Conservation (phyloP, 2,888 invertebrate genomes). For the Tenthredo notha region DNA sequence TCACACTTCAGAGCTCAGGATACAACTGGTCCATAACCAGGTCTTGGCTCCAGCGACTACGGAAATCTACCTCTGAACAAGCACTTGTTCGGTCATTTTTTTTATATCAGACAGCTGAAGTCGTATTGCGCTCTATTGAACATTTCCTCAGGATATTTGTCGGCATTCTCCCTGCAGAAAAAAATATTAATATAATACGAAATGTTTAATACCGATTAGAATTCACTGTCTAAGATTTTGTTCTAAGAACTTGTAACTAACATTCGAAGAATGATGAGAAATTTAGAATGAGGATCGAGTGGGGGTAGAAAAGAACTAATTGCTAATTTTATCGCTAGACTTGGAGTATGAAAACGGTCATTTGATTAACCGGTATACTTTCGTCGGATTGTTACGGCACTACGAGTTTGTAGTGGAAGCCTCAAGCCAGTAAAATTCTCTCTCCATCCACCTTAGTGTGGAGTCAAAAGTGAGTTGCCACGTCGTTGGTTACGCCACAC, state of each 20-base stretch:
- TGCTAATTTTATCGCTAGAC: not conserved
- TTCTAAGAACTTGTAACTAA: not conserved
- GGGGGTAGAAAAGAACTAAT: not conserved
- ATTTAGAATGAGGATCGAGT: too few relatives aligned
- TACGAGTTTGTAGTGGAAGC: not conserved
- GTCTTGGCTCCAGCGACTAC: slow-evolving; percentile 4
- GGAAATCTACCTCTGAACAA: slow-evolving; percentile 10
- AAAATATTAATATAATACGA: not conserved
- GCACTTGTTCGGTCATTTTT: not conserved
- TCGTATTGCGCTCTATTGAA: not conserved
- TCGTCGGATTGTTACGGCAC: not conserved
- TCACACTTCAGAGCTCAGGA: slow-evolving; percentile 48
- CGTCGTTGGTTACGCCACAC: slow-evolving; percentile 36
- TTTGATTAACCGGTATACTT: not conserved
- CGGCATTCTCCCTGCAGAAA: not conserved
- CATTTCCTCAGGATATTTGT: not conserved
- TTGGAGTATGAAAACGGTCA: not conserved
- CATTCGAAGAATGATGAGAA: not conserved
- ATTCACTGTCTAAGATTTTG: not conserved
- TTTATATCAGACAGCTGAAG: not conserved
- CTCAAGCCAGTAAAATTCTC: not conserved
- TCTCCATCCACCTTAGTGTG: not conserved
- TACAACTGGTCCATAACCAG: slow-evolving; percentile 17
- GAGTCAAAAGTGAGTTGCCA: slow-evolving; percentile 15
- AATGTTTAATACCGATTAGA: not conserved